Evolutionary conservation across 2,113 vertebrate genomes (phyloP), one percentile per base, ranked within the genome.

Genomic region (Prolemur simus): DNA sequence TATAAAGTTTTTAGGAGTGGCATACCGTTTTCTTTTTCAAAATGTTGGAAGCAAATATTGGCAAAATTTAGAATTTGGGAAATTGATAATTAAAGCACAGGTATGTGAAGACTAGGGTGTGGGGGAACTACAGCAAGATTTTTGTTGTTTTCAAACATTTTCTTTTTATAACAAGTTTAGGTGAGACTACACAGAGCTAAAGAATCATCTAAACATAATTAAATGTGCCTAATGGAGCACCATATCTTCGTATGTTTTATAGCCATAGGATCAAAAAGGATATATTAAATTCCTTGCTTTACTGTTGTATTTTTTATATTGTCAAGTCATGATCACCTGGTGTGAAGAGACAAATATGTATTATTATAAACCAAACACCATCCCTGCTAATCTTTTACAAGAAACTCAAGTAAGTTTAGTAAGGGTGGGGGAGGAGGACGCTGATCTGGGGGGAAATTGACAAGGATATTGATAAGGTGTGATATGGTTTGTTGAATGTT

Each of bases 401-500:
- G 60, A 89, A 27, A 39, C 6, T 60, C 60, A 66, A n/a, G 27
- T 86, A 54, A 87, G 60, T 95, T 77, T 82, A 64, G 37, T 42
- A 80, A n/a, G 74, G 32, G 17, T 8, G 5, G 47, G 21, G 3
- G 1, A 5, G 14, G 2, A 17, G 52, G 52, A 54, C 17, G 17
- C 52, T 32, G 9, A 47, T 4, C 5, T 78, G 17, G 13, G 17
- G 47, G 32, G 21, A 2, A 34, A 20, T 29, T 82, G 47, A 32
- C 7, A 87, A 39, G 42, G 73, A 91, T 54, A 54, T 54, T 6
- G 52, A 54, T 54, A 94, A 49, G 73, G 23, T 74, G 84, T 87
- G 96, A 96, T 68, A 5, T 58, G 66, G 25, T 63, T 78, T 95
- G 69, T 56, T 87, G 47, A 93, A 54, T 74, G 76, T 91, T 97